A percentile compares a stretch with the other conserved stretches of the same genome.
phyloP scores from a whole-genome alignment of 2,797 vertebrate species.

The Sebastes taczanowskii region DNA sequence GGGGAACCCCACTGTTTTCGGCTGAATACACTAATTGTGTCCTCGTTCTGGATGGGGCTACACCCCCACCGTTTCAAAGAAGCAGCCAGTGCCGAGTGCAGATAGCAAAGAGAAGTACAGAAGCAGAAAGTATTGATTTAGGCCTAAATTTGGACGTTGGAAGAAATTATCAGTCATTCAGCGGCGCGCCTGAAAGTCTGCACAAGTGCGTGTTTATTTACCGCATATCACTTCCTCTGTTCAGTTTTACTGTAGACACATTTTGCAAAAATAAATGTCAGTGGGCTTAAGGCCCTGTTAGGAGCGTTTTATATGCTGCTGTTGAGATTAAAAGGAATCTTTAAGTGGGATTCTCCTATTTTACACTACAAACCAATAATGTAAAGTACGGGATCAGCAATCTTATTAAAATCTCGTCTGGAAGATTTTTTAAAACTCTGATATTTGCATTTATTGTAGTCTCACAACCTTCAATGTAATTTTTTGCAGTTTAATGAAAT shows the following conservation, averaged over 20 bases:
- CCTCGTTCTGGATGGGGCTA: slow-evolving; percentile 88
- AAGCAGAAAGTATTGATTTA: slow-evolving; percentile 80
- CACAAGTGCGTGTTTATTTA: slow-evolving; percentile 32
- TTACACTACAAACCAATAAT: slow-evolving; percentile 70
- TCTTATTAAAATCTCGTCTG: slow-evolving; percentile 46
- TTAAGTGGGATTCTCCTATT: slow-evolving; percentile 66
- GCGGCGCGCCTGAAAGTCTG: slow-evolving; percentile 20
- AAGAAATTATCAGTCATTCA: slow-evolving; percentile 53
- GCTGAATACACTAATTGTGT: slow-evolving; percentile 97
- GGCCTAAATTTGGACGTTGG: slow-evolving; percentile 60
- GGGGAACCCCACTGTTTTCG: slow-evolving; percentile 94
- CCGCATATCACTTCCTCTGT: not conserved
- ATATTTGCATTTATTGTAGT: slow-evolving; percentile 28
- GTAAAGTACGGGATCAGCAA: slow-evolving; percentile 55
- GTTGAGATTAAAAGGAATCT: slow-evolving; percentile 80
- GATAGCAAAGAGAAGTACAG: slow-evolving; percentile 78
- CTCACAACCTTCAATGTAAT: slow-evolving; percentile 1
- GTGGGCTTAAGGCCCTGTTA: slow-evolving; percentile 51
- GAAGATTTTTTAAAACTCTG: not conserved
- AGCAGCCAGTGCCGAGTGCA: slow-evolving; percentile 78
- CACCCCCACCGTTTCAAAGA: slow-evolving; percentile 87
- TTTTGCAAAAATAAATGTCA: slow-evolving; percentile 38
- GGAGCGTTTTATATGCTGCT: slow-evolving; percentile 53
- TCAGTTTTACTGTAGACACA: slow-evolving; percentile 42
- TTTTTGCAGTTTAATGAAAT: not conserved